These are phyloP conservation scores for Amblyraja radiata DNA, from an alignment of 2,797 vertebrate species.

Conservation along the genomic window DNA sequence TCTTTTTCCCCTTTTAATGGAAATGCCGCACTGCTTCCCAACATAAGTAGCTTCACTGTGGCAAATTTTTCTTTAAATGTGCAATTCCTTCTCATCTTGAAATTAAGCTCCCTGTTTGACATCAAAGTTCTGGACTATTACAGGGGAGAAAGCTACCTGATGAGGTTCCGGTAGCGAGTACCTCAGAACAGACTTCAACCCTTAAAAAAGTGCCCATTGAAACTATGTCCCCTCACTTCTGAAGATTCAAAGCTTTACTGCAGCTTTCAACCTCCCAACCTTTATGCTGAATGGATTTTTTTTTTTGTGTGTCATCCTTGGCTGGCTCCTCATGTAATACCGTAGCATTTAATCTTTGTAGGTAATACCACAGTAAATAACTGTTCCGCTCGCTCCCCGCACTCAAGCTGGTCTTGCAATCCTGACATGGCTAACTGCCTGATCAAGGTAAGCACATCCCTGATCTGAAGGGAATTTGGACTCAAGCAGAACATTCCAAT, in stretches of 20 bases:
- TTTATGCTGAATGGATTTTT: neutral
- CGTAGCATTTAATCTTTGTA: constrained; percentile 10
- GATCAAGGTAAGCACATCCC: neutral
- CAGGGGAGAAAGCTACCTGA: neutral
- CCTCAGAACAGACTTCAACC: neutral
- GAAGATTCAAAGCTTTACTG: constrained; percentile 6
- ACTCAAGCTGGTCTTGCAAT: neutral
- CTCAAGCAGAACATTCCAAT: neutral
- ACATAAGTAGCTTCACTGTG: neutral
- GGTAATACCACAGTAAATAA: constrained; percentile 29
- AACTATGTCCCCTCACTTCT: neutral
- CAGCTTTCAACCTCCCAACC: neutral
- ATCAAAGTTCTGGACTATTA: neutral
- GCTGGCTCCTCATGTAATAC: neutral
- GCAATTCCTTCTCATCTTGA: constrained; percentile 12
- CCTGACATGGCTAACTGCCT: neutral
- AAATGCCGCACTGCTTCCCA: neutral
- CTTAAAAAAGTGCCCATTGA: neutral
- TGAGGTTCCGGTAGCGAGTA: neutral
- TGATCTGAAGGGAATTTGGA: neutral
- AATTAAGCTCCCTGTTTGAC: neutral
- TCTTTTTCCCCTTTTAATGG: neutral
- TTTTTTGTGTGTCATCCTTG: neutral
- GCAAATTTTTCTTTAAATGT: neutral
- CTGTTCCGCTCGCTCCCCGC: neutral